phyloP scores from a whole-genome alignment of 2,113 vertebrate genomes.

The Mus spicilegus region DNA sequence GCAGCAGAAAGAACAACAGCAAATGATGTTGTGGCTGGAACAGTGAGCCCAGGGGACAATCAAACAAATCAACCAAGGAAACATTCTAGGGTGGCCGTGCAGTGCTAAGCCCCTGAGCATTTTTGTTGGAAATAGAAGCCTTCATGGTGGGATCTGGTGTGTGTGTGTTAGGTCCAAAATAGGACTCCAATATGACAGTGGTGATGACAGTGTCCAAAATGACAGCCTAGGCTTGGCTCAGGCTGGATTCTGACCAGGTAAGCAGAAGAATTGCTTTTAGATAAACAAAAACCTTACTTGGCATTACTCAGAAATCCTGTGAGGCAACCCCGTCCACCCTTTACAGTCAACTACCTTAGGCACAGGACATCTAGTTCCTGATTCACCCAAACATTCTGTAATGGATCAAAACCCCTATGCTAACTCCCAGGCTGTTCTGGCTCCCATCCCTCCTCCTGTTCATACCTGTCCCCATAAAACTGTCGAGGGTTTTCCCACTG shows the following conservation, averaged over 20 bases:
- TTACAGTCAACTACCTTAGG: background rate
- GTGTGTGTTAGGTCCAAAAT: background rate
- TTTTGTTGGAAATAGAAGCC: background rate
- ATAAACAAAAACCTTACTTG: background rate
- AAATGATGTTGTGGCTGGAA: background rate
- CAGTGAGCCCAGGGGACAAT: background rate
- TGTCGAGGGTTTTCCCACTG: background rate
- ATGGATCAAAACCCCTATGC: background rate
- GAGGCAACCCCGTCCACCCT: background rate
- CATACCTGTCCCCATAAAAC: background rate
- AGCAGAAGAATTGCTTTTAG: background rate
- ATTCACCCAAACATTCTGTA: background rate
- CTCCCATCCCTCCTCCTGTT: background rate
- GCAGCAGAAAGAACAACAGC: background rate
- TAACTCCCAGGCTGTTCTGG: background rate
- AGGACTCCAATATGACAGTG: too few relatives aligned
- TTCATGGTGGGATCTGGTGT: fast-evolving
- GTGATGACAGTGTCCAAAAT: background rate
- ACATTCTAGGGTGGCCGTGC: too few relatives aligned
- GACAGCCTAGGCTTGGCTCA: background rate
- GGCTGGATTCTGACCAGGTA: background rate
- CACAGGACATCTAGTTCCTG: background rate
- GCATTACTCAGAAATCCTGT: background rate
- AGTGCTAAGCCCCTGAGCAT: background rate
- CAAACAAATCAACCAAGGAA: background rate